Evolutionary conservation across 2,113 vertebrate species (phyloP).

Genomic region (Shinisaurus crocodilurus): DNA sequence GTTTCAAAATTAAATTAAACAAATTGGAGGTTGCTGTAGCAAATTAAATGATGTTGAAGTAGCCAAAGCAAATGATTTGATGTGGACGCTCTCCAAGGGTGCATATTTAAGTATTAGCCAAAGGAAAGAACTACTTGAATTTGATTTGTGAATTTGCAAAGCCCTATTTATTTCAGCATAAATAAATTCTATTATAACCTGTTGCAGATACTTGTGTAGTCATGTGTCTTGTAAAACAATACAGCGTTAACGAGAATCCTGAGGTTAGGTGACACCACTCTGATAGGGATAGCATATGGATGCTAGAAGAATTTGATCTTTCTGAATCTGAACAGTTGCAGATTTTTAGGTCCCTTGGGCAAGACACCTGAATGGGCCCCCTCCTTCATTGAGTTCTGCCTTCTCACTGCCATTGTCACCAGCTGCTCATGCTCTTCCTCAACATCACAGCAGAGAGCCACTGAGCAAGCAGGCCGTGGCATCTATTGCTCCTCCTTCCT

Average conservation of each 20-base stretch:
- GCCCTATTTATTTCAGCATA: neutral
- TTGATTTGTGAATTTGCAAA: constrained; percentile 16
- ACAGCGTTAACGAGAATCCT: neutral
- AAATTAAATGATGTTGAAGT: constrained; percentile 30
- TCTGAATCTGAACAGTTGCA: neutral
- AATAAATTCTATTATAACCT: neutral
- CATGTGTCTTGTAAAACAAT: neutral
- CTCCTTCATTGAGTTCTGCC: no score
- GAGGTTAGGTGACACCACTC: neutral
- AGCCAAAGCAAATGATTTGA: constrained; percentile 30
- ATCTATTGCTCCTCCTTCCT: no score
- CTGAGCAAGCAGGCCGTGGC: no score
- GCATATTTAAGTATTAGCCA: constrained; percentile 21
- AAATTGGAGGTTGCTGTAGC: constrained; percentile 29
- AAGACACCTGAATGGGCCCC: no score
- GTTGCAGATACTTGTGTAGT: neutral
- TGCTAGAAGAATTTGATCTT: neutral
- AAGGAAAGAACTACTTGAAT: constrained; percentile 15
- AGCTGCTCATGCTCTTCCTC: no score
- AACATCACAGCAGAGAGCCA: no score
- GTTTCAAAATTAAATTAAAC: constrained; percentile 31
- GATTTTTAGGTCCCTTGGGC: no score
- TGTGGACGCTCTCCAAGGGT: constrained; percentile 16
- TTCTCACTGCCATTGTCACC: no score
- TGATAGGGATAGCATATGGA: neutral